These are phyloP conservation scores for Leucoptera coffeella DNA, from an alignment of 2,888 invertebrate genomes.

Conservation along the genomic window DNA sequence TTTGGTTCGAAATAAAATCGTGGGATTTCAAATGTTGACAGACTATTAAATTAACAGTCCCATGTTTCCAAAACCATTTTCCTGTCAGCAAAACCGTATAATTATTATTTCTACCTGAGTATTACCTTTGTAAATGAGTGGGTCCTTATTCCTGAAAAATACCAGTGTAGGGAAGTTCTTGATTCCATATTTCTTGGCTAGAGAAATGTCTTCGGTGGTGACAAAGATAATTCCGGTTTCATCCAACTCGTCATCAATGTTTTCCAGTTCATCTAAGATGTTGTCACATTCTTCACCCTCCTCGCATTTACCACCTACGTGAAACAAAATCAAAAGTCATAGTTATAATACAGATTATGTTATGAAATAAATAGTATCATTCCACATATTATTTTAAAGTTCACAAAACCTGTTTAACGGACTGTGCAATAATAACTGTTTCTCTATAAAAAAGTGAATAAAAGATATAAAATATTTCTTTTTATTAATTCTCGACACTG, in stretches of 20 bases:
- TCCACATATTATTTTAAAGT: neutral
- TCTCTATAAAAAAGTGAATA: no score
- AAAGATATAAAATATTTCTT: no score
- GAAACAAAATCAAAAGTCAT: constrained; percentile 9
- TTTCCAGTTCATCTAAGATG: constrained; percentile 79
- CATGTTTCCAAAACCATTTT: no score
- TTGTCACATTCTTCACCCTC: constrained; percentile 83
- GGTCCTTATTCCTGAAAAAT: constrained; percentile 89
- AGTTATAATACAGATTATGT: neutral
- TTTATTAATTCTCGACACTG: no score
- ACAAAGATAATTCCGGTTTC: constrained; percentile 91
- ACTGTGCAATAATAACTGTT: no score
- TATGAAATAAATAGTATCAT: neutral
- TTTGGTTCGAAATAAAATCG: no score
- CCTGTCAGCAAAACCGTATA: no score
- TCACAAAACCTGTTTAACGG: no score
- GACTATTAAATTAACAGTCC: no score
- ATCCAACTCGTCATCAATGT: constrained; percentile 89
- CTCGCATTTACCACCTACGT: constrained; percentile 77
- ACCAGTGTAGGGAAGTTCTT: constrained; percentile 80
- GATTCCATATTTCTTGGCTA: constrained; percentile 81
- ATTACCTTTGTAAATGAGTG: constrained; percentile 71
- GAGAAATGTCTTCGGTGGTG: constrained; percentile 75
- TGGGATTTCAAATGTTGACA: no score
- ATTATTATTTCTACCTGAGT: no score